These are phyloP conservation scores for Melanostigma gelatinosum DNA, from an alignment of 2,113 vertebrate genomes.

Conservation along the genomic window DNA sequence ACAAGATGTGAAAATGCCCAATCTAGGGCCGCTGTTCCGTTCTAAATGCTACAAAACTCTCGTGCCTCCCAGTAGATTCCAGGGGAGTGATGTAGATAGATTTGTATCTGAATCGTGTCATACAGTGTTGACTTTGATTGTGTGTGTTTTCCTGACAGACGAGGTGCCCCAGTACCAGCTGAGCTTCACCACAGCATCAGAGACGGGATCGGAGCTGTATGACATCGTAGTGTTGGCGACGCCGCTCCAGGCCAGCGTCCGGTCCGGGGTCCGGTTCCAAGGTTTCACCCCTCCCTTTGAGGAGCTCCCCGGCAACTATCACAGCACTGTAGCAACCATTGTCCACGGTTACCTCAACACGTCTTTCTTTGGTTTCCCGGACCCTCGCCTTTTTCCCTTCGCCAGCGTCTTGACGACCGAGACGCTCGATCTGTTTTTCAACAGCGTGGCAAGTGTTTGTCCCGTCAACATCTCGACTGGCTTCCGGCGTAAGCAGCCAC, in stretches of 20 bases:
- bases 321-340: constrained; percentile 89
- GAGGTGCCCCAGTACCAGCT: constrained; percentile 89
- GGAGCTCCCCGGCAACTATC: constrained; percentile 85
- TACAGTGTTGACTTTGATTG: background rate
- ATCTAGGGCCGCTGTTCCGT: too few species aligned
- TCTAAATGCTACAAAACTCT: too few species aligned
- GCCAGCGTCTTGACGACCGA: constrained; percentile 92
- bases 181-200: constrained; percentile 80
- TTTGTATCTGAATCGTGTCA: background rate
- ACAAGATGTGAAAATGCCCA: too few species aligned
- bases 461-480: constrained; percentile 91
- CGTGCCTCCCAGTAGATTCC: background rate
- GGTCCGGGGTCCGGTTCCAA: constrained; percentile 85
- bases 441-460: constrained; percentile 90
- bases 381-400: constrained; percentile 96
- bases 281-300: constrained; percentile 85
- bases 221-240: constrained; percentile 93
- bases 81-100: background rate
- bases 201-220: constrained; percentile 84
- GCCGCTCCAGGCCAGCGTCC: constrained; percentile 85
- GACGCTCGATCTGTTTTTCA: constrained; percentile 88
- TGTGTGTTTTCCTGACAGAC: constrained; percentile 75
- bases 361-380: constrained; percentile 93
- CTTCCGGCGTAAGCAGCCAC: constrained; percentile 94
- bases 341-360: constrained; percentile 98